phyloP scores from a whole-genome alignment of 2,113 vertebrate species.

The Ascaphus truei region DNA sequence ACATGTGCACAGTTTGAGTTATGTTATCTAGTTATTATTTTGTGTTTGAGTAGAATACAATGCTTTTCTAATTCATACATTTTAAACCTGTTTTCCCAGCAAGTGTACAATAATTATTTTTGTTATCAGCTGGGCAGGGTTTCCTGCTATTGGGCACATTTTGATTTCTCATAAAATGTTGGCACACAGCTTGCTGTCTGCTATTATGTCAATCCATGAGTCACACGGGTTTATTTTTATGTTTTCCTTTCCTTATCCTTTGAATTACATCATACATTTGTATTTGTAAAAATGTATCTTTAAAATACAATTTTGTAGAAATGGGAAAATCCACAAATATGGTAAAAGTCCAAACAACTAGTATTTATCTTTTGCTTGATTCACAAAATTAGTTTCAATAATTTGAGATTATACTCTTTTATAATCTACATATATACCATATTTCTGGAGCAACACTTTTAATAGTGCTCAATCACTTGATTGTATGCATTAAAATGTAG shows the following conservation, averaged over 20 bases:
- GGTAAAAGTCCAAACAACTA: no score
- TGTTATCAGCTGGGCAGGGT: conserved; percentile 46
- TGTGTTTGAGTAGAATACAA: conserved; percentile 38
- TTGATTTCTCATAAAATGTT: conserved; percentile 31
- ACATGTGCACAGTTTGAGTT: not conserved
- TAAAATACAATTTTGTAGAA: not conserved
- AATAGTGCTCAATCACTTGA: no score
- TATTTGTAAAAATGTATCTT: not conserved
- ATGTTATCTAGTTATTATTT: conserved; percentile 19
- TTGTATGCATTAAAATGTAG: no score
- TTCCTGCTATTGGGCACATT: conserved; percentile 47
- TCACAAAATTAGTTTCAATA: no score
- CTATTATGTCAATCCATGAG: conserved; percentile 6
- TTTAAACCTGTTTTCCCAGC: not conserved
- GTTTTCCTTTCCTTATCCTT: not conserved
- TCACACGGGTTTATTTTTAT: not conserved
- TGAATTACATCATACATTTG: not conserved
- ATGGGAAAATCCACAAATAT: not conserved
- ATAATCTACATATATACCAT: no score
- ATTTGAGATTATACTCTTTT: no score
- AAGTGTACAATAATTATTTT: not conserved
- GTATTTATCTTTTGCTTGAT: no score
- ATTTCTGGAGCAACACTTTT: no score
- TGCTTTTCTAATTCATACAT: conserved; percentile 23
- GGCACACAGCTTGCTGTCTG: not conserved